Evolutionary conservation across 1,140 invertebrate genomes (phyloP), one percentile per base, ranked within the genome.

Genomic region (Argopecten irradians): DNA sequence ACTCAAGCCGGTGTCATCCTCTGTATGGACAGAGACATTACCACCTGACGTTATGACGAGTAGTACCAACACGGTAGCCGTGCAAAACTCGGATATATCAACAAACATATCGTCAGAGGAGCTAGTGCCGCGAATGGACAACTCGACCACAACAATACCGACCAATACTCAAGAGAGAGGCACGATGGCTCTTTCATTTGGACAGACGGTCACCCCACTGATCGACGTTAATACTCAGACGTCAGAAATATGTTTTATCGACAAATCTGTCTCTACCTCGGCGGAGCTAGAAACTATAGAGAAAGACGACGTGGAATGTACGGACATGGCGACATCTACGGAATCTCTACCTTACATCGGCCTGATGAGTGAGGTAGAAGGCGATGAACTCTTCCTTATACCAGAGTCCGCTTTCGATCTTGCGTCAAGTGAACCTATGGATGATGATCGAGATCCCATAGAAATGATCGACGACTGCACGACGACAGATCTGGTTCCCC

Each of bases 271-370:
- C 14, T 91, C 90, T 55, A 93, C 94, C 0, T 93, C 93, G 3
- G 90, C 88, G 33, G 92, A 93, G 83, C 86, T 88, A 33, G 89
- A 91, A 0, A 92, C 32, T 83, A 89, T 14, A 86, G 83, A 34
- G 87, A 92, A 82, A 83, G 43, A 88, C 85, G 34, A 35, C 85
- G 55, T 88, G 14, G 88, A 91, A n/a, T 91, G 33, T 84, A 87
- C 88, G 83, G 94, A 94, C 86, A 93, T 92, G 71, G 92, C 93
- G 16, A 94, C 94, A 19, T 94, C 93, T 33, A 94, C 94, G 13
- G 94, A 94, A 90, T 94, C 93, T n/a, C 88, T 94, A 33, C 93
- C 93, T 0, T 94, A 94, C 84, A 94, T 94, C 34, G 94, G 94
- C 28, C 91, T 94, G 11, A 90, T 94, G 82, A 94, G 93, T 90